Percentiles rank a stretch among this genome's conserved stretches.
Conservation (phyloP, 2,797 vertebrate genomes). For the Labeo calbasu region DNA sequence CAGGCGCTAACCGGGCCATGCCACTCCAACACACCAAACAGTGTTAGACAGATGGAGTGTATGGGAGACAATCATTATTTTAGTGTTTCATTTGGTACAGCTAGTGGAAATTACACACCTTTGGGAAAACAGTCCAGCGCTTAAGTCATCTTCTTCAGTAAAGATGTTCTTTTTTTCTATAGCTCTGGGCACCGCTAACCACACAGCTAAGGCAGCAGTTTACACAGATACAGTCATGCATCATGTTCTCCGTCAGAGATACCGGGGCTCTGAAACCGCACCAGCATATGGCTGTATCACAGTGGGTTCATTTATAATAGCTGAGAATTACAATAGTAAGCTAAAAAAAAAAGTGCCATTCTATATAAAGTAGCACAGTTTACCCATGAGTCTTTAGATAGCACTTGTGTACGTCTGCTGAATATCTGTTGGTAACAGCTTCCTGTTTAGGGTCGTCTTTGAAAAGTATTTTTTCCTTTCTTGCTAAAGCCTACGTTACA, state of each 20-base stretch:
- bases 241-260: conserved; percentile 8
- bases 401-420: neutral
- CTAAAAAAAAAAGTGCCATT: neutral
- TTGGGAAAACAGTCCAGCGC: neutral
- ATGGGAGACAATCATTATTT: neutral
- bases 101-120: neutral
- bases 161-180: neutral
- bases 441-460: conserved; percentile 10
- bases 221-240: conserved; percentile 15
- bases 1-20: neutral
- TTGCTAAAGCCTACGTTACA: neutral
- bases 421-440: conserved; percentile 8
- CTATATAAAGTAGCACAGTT: conserved; percentile 17
- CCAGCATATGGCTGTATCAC: neutral
- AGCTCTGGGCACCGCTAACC: neutral
- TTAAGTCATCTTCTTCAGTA: neutral
- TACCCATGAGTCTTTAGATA: conserved; percentile 7
- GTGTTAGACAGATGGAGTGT: neutral
- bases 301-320: conserved; percentile 8
- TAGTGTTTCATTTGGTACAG: conserved; percentile 3
- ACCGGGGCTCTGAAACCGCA: neutral
- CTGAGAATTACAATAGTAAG: neutral
- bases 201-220: conserved; percentile 14
- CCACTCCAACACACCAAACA: neutral
- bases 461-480: neutral